Evolutionary conservation across 2,113 vertebrate species (phyloP).

Genomic region (Illadopsis cleaveri): DNA sequence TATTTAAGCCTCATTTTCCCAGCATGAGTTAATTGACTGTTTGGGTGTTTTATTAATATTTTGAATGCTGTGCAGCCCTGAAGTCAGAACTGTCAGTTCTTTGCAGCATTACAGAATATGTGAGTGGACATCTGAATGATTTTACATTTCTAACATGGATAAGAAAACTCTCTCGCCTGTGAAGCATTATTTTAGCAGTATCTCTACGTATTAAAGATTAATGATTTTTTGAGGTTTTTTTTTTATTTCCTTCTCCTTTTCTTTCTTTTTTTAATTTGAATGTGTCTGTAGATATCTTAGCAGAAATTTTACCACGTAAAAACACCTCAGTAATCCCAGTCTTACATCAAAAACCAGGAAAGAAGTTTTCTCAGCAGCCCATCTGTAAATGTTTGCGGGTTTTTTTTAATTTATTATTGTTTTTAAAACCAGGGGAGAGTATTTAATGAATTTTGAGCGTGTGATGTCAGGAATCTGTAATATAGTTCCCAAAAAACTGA

Average conservation of each 20-base stretch:
- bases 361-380: not conserved
- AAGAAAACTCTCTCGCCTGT: not conserved
- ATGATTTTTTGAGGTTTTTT: rapidly evolving
- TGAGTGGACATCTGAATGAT: not conserved
- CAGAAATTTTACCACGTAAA: not conserved
- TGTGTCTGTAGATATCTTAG: not conserved
- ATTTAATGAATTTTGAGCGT: not conserved
- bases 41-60: not conserved
- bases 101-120: not conserved
- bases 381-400: not conserved
- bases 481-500: not conserved
- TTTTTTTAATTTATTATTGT: too few relatives aligned
- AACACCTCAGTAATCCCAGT: not conserved
- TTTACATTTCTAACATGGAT: not conserved
- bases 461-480: not conserved
- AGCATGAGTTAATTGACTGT: not conserved
- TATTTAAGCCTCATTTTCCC: not conserved
- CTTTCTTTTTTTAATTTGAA: not conserved
- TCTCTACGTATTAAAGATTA: not conserved
- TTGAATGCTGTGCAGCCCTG: not conserved
- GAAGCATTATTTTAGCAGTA: not conserved
- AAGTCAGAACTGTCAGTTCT: not conserved
- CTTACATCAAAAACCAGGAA: not conserved
- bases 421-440: not conserved
- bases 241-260: not conserved